Evolutionary conservation across 2,888 invertebrate species (phyloP), one percentile per base, ranked within the genome.

Genomic region (Lithophane ornitopus): DNA sequence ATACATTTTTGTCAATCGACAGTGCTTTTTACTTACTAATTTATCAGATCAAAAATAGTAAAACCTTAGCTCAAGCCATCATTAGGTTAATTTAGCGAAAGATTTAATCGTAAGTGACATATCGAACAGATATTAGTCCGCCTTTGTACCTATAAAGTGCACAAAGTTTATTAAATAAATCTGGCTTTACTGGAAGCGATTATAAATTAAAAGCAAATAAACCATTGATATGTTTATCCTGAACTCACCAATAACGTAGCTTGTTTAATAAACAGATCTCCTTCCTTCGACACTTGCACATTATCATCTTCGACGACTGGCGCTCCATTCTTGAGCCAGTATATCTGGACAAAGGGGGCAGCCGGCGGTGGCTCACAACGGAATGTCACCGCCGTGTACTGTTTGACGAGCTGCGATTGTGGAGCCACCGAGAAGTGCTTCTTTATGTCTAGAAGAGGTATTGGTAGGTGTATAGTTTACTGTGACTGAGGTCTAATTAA

Each of bases 381-480:
- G 85, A 99, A 97, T 90, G 98, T 98, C 65, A 98, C 98, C 81
- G 98, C 97, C n/a, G 98, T 97, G 87, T 98, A 98, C 84, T 98
- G 97, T 93, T 98, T 98, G 54, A 98, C 98, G 69, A 98, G 97
- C 82, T 98, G 97, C 1, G 98, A 98, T 89, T 98, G 98, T 12
- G 99, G 99, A n/a, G 98, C 98, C 82, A 98, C 97, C 88, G 98
- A 98, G 97, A 99, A 99, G 93, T 98, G 98, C 95, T 98, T 99
- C 95, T 98, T 98, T 94, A 99, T 97, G 95, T 98, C 99, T 99
- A 89, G 4, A 71, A 14, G 4, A 63, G 19, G 0, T n/a, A 39
- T n/a, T 26, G 0, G 3, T 54, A 0, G 1, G 26, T 56, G 8
- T 56, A 16, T 67, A 63, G 0, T 41, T 56, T 16, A 8, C 28